A percentile compares a stretch with the other conserved stretches of the same genome.
phyloP scores from a whole-genome alignment of 2,888 invertebrate species.

The Sarcophaga rosellei region DNA sequence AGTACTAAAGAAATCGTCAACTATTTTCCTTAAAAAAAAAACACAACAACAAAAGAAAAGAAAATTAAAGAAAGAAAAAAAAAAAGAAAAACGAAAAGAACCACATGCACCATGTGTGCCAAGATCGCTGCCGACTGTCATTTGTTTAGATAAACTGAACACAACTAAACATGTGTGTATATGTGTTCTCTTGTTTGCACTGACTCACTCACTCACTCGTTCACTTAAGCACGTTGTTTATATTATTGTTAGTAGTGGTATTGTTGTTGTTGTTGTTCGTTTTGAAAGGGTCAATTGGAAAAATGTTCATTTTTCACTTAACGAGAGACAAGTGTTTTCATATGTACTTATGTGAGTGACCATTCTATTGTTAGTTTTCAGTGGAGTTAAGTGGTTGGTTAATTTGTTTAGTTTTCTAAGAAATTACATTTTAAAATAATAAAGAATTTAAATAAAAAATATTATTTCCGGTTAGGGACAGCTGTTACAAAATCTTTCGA shows the following conservation, averaged over 20 bases:
- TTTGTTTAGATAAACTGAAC: constrained; percentile 67
- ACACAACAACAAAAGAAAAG: neutral
- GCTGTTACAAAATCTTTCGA: too few species aligned
- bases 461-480: too few species aligned
- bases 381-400: too few species aligned
- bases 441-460: too few species aligned
- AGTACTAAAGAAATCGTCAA: constrained; percentile 57
- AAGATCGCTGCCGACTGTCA: constrained; percentile 73
- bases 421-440: too few species aligned
- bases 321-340: neutral
- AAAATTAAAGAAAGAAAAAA: constrained; percentile 9
- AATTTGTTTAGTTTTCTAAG: too few species aligned
- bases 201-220: neutral
- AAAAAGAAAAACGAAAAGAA: constrained; percentile 26
- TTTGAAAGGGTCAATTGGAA: constrained; percentile 63
- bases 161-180: neutral
- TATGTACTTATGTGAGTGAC: neutral
- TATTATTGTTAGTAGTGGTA: constrained; percentile 24
- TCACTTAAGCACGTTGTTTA: constrained; percentile 52
- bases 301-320: constrained; percentile 13
- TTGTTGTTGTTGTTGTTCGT: constrained; percentile 10
- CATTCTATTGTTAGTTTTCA: too few species aligned
- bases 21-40: constrained; percentile 41
- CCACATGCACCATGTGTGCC: constrained; percentile 78
- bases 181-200: neutral